Evolutionary conservation across 2,888 invertebrate species (phyloP).

Genomic region (Choristoneura rosaceana): DNA sequence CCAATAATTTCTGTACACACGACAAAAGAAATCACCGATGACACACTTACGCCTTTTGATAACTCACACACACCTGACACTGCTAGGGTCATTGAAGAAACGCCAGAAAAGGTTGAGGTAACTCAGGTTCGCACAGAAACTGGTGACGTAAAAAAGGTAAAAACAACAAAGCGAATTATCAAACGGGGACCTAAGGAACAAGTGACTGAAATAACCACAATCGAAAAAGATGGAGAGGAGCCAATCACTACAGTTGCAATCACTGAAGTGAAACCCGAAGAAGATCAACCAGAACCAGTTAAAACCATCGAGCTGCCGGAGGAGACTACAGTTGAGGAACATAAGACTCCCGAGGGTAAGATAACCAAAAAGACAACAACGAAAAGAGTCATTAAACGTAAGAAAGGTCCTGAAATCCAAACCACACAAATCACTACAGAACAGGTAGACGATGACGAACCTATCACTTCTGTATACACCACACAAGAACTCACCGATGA

Average conservation of each 20-base stretch:
- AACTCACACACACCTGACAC: conserved; percentile 45
- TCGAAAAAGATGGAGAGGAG: conserved; percentile 48
- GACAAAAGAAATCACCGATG: conserved; percentile 57
- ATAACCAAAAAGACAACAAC: conserved; percentile 37
- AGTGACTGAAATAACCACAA: conserved; percentile 49
- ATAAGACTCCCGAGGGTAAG: conserved; percentile 40
- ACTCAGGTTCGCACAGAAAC: conserved; percentile 48
- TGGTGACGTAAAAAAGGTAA: conserved; percentile 56
- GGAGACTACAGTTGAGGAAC: conserved; percentile 46
- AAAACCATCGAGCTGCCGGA: conserved; percentile 48
- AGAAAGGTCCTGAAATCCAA: conserved; percentile 60
- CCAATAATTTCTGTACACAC: conserved; percentile 61
- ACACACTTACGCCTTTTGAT: conserved; percentile 38
- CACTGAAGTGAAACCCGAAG: background rate
- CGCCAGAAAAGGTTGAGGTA: conserved; percentile 43
- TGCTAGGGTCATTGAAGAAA: conserved; percentile 18
- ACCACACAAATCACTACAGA: conserved; percentile 50
- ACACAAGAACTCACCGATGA: conserved; percentile 53
- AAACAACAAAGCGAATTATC: conserved; percentile 54
- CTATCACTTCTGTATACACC: conserved; percentile 57
- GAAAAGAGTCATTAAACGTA: conserved; percentile 69
- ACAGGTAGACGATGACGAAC: conserved; percentile 53
- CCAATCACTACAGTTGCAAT: conserved; percentile 44
- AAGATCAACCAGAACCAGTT: background rate
- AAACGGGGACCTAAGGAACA: conserved; percentile 49